Evolutionary conservation across 2,113 vertebrate genomes (phyloP).

Genomic region (Sula dactylatra): DNA sequence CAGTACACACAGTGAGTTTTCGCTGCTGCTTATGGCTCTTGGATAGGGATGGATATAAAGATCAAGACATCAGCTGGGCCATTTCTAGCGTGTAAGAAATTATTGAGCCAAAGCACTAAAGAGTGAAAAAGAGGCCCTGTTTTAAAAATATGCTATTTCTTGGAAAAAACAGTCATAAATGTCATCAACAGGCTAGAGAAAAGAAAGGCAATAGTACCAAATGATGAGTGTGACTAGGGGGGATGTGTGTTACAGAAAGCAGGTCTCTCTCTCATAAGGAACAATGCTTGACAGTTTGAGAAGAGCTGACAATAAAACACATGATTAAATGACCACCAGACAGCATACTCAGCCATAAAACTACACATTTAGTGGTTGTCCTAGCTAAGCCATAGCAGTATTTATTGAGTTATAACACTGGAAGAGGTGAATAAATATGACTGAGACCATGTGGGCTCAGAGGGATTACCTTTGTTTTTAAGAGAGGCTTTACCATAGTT

Average conservation of each 20-base stretch:
- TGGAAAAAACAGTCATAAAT: background rate
- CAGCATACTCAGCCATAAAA: slow-evolving; percentile 42
- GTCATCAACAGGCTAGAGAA: slow-evolving; percentile 1
- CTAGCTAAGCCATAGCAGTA: slow-evolving; percentile 2
- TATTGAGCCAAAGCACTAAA: slow-evolving; percentile 1
- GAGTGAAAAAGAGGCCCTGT: background rate
- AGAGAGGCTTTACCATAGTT: slow-evolving; percentile 65
- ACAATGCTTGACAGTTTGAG: slow-evolving; percentile 49
- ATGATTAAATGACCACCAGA: slow-evolving; percentile 41
- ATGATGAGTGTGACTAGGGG: slow-evolving; percentile 14
- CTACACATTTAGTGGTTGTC: slow-evolving; percentile 38
- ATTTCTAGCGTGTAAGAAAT: background rate
- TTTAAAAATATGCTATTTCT: background rate
- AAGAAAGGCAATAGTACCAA: slow-evolving; percentile 5
- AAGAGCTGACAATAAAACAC: slow-evolving; percentile 59
- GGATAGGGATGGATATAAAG: background rate
- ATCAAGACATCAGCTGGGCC: slow-evolving; percentile 11
- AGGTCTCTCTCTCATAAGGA: slow-evolving; percentile 14
- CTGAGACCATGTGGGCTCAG: background rate
- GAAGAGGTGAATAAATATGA: slow-evolving; percentile 14
- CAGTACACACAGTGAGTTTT: background rate
- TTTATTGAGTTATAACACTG: slow-evolving; percentile 34
- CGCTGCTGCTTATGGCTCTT: background rate
- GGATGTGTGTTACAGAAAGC: slow-evolving; percentile 30
- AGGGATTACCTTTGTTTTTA: slow-evolving; percentile 19